Percentiles rank a stretch among this genome's conserved stretches.
phyloP scores from a whole-genome alignment of 23 tunicate species.

The Ascidia mentula region DNA sequence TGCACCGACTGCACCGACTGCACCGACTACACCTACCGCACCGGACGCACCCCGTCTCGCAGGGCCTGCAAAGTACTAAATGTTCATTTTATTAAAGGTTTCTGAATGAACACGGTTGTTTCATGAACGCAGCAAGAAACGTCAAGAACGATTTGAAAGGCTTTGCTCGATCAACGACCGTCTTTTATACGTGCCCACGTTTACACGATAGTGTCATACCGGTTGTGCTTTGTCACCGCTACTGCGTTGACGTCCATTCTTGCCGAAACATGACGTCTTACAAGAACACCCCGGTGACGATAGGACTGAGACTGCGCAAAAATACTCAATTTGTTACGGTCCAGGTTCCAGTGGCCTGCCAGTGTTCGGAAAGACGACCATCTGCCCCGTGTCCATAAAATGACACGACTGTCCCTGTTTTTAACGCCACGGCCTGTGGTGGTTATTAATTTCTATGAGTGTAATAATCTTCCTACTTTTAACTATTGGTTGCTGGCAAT shows the following conservation, averaged over 20 bases:
- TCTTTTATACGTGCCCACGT: not conserved
- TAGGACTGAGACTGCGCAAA: not conserved
- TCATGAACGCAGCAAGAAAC: not conserved
- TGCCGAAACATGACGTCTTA: not conserved
- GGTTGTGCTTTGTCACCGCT: not conserved
- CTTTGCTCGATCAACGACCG: not conserved
- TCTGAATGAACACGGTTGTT: not conserved
- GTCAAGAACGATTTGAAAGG: not conserved
- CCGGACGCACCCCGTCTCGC: no score
- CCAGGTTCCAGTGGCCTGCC: not conserved
- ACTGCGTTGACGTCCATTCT: not conserved
- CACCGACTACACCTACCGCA: no score
- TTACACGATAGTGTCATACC: not conserved
- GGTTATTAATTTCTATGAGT: no score
- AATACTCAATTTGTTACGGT: not conserved
- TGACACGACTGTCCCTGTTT: no score
- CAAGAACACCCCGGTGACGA: not conserved
- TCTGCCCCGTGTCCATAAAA: no score
- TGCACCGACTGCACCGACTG: no score
- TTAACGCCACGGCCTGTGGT: no score
- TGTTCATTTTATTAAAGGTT: no score
- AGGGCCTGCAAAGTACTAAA: no score
- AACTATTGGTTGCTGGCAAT: no score
- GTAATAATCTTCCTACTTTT: no score
- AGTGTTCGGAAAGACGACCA: no score